Percentiles rank a stretch among this genome's conserved stretches.
Conservation (phyloP, 2,888 invertebrate genomes). For the Altica lythri region DNA sequence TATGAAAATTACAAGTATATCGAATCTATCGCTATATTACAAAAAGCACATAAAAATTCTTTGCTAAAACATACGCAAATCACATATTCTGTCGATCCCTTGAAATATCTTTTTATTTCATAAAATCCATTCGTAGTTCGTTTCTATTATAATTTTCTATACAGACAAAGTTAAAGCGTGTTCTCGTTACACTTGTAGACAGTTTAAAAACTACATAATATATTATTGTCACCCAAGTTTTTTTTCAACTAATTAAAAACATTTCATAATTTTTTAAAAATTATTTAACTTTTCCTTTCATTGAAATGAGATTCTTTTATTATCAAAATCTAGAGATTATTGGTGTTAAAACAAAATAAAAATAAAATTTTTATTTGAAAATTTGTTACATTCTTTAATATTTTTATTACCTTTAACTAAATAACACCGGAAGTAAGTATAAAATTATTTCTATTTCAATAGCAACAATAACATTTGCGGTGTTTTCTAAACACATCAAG, state of each 20-base stretch:
- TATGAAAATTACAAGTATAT: slow-evolving; percentile 44
- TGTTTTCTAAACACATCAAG: too few relatives aligned
- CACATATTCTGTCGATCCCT: slow-evolving; percentile 25
- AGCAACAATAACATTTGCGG: too few relatives aligned
- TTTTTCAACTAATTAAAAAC: slow-evolving; percentile 12
- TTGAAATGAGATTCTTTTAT: too few relatives aligned
- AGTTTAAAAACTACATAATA: slow-evolving; percentile 30
- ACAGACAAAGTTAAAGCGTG: slow-evolving; percentile 42
- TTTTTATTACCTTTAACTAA: too few relatives aligned
- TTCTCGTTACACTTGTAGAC: slow-evolving; percentile 42
- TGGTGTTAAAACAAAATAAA: too few relatives aligned
- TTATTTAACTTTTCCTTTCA: too few relatives aligned
- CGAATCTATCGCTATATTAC: slow-evolving; percentile 41
- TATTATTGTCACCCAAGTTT: slow-evolving; percentile 16
- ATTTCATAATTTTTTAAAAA: slow-evolving; percentile 3
- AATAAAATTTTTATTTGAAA: too few relatives aligned
- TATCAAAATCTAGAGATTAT: too few relatives aligned
- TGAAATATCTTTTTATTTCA: slow-evolving; percentile 10
- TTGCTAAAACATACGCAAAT: slow-evolving; percentile 35
- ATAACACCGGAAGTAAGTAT: too few relatives aligned
- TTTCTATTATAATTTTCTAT: slow-evolving; percentile 37
- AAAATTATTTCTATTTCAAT: too few relatives aligned
- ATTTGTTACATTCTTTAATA: too few relatives aligned
- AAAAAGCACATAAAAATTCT: slow-evolving; percentile 39
- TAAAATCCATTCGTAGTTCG: slow-evolving; percentile 14